Percentiles rank a stretch among this genome's conserved stretches.
Evolutionary conservation across 2,797 vertebrate genomes (phyloP).

Genomic region (Xiphophorus birchmanni): DNA sequence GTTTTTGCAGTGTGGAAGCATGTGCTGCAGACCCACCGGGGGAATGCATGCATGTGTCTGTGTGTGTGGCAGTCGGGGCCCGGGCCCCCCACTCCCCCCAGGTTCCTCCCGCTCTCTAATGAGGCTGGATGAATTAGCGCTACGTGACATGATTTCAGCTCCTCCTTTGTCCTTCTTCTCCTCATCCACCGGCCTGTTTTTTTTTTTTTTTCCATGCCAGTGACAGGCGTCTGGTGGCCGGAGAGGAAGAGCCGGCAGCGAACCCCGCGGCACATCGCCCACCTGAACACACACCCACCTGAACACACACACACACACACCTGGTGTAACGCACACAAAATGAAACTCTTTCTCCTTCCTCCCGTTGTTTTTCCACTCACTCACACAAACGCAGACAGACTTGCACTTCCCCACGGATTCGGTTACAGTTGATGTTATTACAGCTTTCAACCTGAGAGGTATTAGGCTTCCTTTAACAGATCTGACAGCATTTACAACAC

Average conservation of each 20-base stretch:
- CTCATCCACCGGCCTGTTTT: conserved; percentile 50
- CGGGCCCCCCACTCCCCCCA: conserved; percentile 77
- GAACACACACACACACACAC: conserved; percentile 53
- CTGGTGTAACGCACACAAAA: conserved; percentile 55
- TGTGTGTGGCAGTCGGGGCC: conserved; percentile 57
- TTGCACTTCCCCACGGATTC: conserved; percentile 77
- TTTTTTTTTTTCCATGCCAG: conserved; percentile 69
- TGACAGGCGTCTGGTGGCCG: conserved; percentile 90
- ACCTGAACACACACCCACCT: conserved; percentile 53
- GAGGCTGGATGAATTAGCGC: conserved; percentile 99
- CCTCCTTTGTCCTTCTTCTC: conserved; percentile 67
- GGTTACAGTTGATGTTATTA: conserved; percentile 83
- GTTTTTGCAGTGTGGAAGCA: conserved; percentile 52
- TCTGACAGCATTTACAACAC: conserved; percentile 83
- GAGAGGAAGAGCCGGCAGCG: conserved; percentile 80
- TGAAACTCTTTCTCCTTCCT: conserved; percentile 62
- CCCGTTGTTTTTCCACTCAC: conserved; percentile 54
- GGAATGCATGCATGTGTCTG: conserved; percentile 47
- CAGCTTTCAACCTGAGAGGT: conserved; percentile 84
- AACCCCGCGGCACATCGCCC: conserved; percentile 63
- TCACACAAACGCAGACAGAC: conserved; percentile 50
- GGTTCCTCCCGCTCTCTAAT: conserved; percentile 95
- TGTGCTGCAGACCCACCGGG: conserved; percentile 61
- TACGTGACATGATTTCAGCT: conserved; percentile 97
- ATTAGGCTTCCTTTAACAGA: conserved; percentile 83